These are phyloP conservation scores for Pegoplata infirma DNA, from an alignment of 2,888 invertebrate genomes.

Conservation along the genomic window DNA sequence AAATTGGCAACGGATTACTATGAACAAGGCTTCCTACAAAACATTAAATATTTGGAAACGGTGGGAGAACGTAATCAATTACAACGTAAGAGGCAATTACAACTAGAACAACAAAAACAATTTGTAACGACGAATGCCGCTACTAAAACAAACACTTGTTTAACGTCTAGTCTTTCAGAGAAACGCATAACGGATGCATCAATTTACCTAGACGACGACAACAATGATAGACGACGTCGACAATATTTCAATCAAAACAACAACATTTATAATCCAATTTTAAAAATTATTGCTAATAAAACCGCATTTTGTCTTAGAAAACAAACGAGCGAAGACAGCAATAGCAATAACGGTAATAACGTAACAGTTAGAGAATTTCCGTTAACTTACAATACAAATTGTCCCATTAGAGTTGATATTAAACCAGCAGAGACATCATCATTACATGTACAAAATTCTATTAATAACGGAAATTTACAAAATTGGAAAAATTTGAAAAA, in stretches of 20 bases:
- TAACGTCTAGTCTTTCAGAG: constrained; percentile 39
- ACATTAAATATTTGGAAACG: constrained; percentile 76
- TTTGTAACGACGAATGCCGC: constrained; percentile 23
- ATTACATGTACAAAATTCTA: background rate
- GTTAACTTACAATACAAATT: constrained; percentile 28
- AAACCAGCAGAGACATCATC: constrained; percentile 57
- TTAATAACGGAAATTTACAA: background rate
- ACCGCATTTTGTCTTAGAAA: too few species aligned
- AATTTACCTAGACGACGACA: constrained; percentile 12
- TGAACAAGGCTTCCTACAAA: constrained; percentile 74
- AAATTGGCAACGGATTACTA: constrained; percentile 75
- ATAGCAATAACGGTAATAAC: constrained; percentile 27
- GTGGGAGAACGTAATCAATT: constrained; percentile 71
- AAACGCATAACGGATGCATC: constrained; percentile 49
- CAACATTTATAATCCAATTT: constrained; percentile 37
- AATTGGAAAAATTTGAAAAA: constrained; percentile 1
- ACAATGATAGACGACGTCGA: constrained; percentile 22
- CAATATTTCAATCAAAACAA: constrained; percentile 42
- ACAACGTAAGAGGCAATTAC: constrained; percentile 39
- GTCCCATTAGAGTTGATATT: constrained; percentile 72
- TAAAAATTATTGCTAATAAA: constrained; percentile 21
- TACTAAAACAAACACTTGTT: constrained; percentile 24
- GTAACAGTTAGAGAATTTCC: constrained; percentile 40
- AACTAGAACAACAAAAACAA: constrained; percentile 51
- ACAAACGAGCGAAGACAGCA: too few species aligned